Percentiles rank a stretch among this genome's conserved stretches.
Evolutionary conservation across 2,888 invertebrate species (phyloP).

Genomic region (Serripes groenlandicus): DNA sequence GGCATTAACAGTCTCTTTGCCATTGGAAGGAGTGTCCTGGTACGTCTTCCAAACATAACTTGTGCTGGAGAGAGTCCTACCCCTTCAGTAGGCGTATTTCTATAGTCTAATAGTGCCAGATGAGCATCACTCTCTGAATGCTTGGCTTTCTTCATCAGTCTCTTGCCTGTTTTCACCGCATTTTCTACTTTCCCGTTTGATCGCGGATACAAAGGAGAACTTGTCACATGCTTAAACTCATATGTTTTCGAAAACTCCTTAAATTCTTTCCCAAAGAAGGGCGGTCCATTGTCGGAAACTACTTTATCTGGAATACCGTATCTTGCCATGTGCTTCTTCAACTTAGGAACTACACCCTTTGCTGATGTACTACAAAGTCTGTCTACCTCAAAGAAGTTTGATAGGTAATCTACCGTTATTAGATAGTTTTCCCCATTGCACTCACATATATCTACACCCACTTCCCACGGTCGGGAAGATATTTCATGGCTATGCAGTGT

Average conservation of each 20-base stretch:
- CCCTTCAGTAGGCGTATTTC: conserved; percentile 46
- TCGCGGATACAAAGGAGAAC: conserved; percentile 10
- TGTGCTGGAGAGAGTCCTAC: conserved; percentile 27
- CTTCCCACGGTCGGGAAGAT: conserved; percentile 53
- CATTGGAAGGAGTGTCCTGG: conserved; percentile 15
- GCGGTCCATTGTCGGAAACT: conserved; percentile 42
- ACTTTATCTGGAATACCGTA: conserved; percentile 31
- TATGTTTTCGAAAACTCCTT: conserved; percentile 15
- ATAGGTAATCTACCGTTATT: conserved; percentile 44
- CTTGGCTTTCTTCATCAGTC: conserved; percentile 46
- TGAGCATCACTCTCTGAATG: conserved; percentile 32
- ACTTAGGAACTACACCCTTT: conserved; percentile 21
- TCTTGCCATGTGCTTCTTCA: conserved; percentile 38
- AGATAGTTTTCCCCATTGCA: conserved; percentile 37
- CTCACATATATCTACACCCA: conserved; percentile 51
- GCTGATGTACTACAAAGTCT: no score
- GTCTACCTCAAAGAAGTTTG: conserved; percentile 50
- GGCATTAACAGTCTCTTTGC: conserved; percentile 16
- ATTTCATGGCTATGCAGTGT: conserved; percentile 47
- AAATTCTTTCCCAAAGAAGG: conserved; percentile 18
- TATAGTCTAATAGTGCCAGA: conserved; percentile 38
- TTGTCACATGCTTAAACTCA: conserved; percentile 38
- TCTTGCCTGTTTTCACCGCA: conserved; percentile 44
- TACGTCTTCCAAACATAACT: conserved; percentile 13
- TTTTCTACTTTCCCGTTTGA: conserved; percentile 39